These are phyloP conservation scores for Alces alces DNA, from an alignment of 2,113 vertebrate species.

Conservation along the genomic window DNA sequence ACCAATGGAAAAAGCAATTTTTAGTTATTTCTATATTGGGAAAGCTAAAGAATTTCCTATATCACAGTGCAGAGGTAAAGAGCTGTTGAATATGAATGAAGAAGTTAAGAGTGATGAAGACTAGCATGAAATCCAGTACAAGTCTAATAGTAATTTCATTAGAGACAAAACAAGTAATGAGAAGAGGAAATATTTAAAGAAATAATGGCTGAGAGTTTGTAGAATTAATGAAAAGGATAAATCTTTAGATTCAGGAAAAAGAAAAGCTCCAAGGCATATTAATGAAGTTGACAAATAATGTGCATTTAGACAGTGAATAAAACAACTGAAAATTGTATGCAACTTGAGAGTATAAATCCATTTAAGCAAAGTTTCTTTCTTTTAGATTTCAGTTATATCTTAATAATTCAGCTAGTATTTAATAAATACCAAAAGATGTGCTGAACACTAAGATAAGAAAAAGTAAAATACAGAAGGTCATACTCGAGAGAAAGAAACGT, in stretches of 20 bases:
- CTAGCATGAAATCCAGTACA: background rate
- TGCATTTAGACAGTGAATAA: background rate
- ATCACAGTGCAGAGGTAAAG: background rate
- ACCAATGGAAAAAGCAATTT: background rate
- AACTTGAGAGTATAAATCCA: background rate
- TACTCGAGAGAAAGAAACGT: background rate
- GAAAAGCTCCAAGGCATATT: background rate
- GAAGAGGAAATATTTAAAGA: background rate
- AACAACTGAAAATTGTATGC: background rate
- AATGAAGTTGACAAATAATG: background rate
- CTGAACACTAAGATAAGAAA: background rate
- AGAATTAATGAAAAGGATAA: background rate
- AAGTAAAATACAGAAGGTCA: background rate
- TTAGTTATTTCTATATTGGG: background rate
- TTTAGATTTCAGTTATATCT: background rate
- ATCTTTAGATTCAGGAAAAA: background rate
- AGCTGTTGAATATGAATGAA: background rate
- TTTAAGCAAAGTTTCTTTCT: background rate
- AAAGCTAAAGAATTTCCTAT: background rate
- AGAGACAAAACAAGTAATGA: background rate
- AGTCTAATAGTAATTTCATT: background rate
- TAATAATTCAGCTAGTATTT: background rate
- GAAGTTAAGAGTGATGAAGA: background rate
- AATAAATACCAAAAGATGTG: background rate
- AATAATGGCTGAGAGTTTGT: background rate